Conservation (phyloP, 2,797 vertebrate species). For the Luscinia megarhynchos region DNA sequence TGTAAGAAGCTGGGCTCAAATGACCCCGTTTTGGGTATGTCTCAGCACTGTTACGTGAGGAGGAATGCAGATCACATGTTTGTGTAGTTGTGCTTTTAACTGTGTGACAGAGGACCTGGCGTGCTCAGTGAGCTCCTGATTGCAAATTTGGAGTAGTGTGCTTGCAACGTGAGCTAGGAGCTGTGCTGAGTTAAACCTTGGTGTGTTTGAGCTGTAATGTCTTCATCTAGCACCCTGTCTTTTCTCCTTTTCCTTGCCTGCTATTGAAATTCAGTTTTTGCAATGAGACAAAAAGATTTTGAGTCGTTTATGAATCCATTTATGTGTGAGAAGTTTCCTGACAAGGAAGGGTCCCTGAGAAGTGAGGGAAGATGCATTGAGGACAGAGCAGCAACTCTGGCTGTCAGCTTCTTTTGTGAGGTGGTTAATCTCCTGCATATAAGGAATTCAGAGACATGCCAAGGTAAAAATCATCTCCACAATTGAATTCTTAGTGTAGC, state of each 20-base stretch:
- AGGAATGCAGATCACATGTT: background rate
- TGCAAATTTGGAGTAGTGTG: background rate
- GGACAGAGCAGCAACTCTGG: background rate
- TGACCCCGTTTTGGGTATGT: background rate
- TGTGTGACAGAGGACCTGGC: background rate
- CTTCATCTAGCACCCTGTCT: background rate
- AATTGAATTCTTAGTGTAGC: background rate
- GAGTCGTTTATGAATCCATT: rapidly evolving
- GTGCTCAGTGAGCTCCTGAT: background rate
- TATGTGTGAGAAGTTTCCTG: background rate
- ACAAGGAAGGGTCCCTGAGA: background rate
- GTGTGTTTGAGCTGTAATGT: background rate
- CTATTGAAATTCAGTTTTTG: background rate
- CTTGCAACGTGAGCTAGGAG: rapidly evolving
- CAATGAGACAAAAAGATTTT: background rate
- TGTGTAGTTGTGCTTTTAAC: background rate
- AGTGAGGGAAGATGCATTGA: background rate
- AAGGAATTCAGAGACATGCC: background rate
- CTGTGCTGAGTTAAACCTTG: background rate
- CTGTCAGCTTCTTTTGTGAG: background rate
- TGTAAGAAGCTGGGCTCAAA: background rate
- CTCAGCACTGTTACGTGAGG: background rate
- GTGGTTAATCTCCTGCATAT: background rate
- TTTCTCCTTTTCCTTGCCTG: background rate
- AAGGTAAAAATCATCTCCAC: background rate